Conservation (phyloP, 2,888 invertebrate genomes). For the Pachydiplax longipennis region DNA sequence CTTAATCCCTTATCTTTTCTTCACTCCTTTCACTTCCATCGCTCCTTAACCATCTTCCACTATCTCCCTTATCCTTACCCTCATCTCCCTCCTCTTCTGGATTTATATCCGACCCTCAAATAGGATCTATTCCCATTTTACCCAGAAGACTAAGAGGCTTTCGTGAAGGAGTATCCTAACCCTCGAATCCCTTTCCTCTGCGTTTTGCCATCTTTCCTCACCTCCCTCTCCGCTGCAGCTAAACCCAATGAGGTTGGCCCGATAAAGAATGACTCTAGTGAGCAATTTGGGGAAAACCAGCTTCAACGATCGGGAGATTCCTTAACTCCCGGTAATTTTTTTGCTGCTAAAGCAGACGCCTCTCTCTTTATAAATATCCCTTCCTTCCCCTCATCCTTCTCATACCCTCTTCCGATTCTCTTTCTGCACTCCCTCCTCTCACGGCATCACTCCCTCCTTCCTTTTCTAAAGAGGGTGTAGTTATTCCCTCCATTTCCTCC, state of each 20-base stretch:
- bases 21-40: neutral
- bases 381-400: neutral
- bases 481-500: no score
- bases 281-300: neutral
- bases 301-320: neutral
- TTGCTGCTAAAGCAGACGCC: neutral
- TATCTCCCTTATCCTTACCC: neutral
- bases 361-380: neutral
- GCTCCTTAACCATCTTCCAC: neutral
- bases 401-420: neutral
- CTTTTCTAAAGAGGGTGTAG: neutral
- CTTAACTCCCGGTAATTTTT: neutral
- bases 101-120: neutral
- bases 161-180: neutral
- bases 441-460: neutral
- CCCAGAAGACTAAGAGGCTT: neutral
- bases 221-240: neutral
- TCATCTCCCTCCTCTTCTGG: neutral
- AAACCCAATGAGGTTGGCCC: neutral
- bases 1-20: neutral
- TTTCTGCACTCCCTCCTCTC: neutral
- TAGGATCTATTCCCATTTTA: neutral
- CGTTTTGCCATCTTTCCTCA: neutral
- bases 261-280: conserved; percentile 11
- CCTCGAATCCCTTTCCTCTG: neutral